A percentile compares a stretch with the other conserved stretches of the same genome.
Evolutionary conservation across 2,888 invertebrate species (phyloP).

Genomic region (Dryobota labecula): DNA sequence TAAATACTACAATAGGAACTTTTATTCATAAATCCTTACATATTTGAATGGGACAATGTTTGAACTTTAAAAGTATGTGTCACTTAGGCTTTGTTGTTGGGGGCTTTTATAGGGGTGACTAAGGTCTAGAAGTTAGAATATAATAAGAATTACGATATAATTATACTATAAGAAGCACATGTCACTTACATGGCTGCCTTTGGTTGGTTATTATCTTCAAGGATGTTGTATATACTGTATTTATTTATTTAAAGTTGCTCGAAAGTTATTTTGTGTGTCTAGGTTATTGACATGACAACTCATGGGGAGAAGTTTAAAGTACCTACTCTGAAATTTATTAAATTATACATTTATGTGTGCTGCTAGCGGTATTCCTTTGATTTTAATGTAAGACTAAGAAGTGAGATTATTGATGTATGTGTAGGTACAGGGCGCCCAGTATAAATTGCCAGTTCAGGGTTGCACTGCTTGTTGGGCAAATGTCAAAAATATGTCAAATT

Average conservation of each 20-base stretch:
- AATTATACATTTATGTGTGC: no score
- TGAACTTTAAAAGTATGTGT: background rate
- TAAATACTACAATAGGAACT: constrained; percentile 72
- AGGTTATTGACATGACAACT: constrained; percentile 17
- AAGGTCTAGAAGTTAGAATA: background rate
- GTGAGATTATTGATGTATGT: background rate
- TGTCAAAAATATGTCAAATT: constrained; percentile 31
- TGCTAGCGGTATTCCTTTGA: background rate
- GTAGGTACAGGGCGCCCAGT: no score
- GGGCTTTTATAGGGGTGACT: background rate
- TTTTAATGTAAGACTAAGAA: background rate
- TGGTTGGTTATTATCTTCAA: background rate
- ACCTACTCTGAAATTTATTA: background rate
- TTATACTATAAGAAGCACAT: constrained; percentile 35
- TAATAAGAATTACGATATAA: no score
- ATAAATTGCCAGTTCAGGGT: background rate
- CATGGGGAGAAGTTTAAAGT: background rate
- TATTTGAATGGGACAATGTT: background rate
- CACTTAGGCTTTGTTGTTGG: constrained; percentile 34
- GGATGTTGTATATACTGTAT: background rate
- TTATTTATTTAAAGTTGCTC: background rate
- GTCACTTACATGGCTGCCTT: constrained; percentile 8
- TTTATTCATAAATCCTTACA: background rate
- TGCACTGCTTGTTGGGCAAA: constrained; percentile 1
- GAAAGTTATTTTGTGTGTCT: background rate